Base-by-base conservation (phyloP, 1,140 invertebrate species). In the Teleogryllus occipitalis region DNA sequence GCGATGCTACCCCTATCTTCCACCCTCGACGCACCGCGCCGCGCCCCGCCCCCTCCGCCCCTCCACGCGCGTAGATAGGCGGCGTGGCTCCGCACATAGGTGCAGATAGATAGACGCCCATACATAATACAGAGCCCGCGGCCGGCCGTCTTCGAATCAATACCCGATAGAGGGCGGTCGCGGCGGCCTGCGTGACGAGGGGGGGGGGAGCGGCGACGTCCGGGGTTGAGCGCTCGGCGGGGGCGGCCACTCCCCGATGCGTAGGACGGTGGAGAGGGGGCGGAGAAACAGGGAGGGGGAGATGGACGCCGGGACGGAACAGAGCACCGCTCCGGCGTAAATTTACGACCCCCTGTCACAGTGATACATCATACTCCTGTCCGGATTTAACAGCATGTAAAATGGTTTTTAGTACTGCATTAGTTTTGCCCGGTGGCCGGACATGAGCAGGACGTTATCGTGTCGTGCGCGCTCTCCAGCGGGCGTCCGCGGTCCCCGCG, bases 341-440 rank as follows among this genome's bases (percentile, higher is more conserved):
- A 65, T 65, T 65, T 65, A 65, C 54, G 54, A 18, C 54, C 10
- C 49, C 10, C 54, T 65, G 54, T 65, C 54, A 65, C 54, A 65
- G 54, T 65, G 54, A 65, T 65, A 65, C 54, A 65, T 65, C 54
- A 65, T 65, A 65, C 54, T 65, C 54, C 54, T 65, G 54, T 65
- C 54, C 2, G 54, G 54, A 65, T 65, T 54, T 65, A 65, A 65
- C 54, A 65, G 54, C 54, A 65, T 2, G 54, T 65, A 65, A 65
- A 65, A 65, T 65, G 54, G 54, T 65, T 65, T 54, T 65, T 65
- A 65, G 54, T 65, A 65, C 54, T 14, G 54, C 54, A 65, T 65
- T 65, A 65, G 54, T 65, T 65, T 65, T 65, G 54, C 54, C 54
- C 54, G 54, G 49, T 54, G 49, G 1, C 54, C 54, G 54, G 54